phyloP scores from a whole-genome alignment of 2,113 vertebrate species.

The Myxocyprinus asiaticus region DNA sequence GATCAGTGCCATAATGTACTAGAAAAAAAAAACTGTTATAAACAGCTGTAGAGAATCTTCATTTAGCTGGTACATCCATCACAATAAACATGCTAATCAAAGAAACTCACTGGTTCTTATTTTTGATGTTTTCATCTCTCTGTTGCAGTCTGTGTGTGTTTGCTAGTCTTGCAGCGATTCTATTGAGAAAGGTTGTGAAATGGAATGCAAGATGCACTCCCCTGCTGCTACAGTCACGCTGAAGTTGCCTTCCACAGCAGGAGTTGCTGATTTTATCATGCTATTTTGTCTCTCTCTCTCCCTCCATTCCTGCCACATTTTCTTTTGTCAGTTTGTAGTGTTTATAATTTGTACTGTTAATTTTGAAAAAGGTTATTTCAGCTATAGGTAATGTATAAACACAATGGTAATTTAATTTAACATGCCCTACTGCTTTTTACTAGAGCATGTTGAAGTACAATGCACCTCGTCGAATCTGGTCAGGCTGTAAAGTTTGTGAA shows the following conservation, averaged over 20 bases:
- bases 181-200: slow-evolving; percentile 27
- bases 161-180: background rate
- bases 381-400: background rate
- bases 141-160: slow-evolving; percentile 5
- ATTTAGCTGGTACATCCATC: background rate
- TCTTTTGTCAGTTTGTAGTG: background rate
- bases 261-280: slow-evolving; percentile 20
- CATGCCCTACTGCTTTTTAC: too few relatives aligned
- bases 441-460: too few relatives aligned
- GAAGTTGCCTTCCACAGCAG: slow-evolving; percentile 34
- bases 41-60: slow-evolving; percentile 6
- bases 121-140: slow-evolving; percentile 18
- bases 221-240: slow-evolving; percentile 23
- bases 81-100: slow-evolving; percentile 3
- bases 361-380: slow-evolving; percentile 13
- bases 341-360: background rate
- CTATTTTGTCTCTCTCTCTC: background rate
- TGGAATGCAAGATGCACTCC: slow-evolving; percentile 33
- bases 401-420: background rate
- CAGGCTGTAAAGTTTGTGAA: too few relatives aligned
- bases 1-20: background rate
- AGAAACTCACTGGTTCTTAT: slow-evolving; percentile 15
- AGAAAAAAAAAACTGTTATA: background rate
- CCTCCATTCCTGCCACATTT: background rate
- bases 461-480: too few relatives aligned